Evolutionary conservation across 2,113 vertebrate genomes (phyloP).

Genomic region (Malurus elegans): DNA sequence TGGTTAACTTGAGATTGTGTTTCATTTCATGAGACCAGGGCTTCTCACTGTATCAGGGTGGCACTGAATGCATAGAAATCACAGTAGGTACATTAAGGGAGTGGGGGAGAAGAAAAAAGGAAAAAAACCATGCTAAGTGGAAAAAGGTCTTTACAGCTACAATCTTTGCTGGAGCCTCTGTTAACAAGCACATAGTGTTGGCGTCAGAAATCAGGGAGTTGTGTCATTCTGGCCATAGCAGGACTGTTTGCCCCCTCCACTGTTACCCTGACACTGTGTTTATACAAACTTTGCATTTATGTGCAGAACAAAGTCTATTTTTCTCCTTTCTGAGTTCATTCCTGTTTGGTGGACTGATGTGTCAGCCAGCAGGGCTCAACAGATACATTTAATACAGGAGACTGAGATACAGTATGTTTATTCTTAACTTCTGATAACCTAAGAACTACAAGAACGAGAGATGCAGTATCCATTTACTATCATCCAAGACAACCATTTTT

Average conservation of each 20-base stretch:
- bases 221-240: constrained; percentile 47
- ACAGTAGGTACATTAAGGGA: constrained; percentile 14
- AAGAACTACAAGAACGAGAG: constrained; percentile 73
- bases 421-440: constrained; percentile 74
- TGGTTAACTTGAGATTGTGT: constrained; percentile 30
- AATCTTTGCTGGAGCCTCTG: constrained; percentile 50
- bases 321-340: constrained; percentile 30
- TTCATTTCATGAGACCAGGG: constrained; percentile 38
- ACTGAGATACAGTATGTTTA: constrained; percentile 73
- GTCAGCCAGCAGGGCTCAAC: constrained; percentile 67
- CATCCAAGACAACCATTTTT: constrained; percentile 59
- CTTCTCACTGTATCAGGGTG: constrained; percentile 4
- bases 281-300: constrained; percentile 52
- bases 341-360: constrained; percentile 43
- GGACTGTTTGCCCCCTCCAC: constrained; percentile 3
- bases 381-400: constrained; percentile 73
- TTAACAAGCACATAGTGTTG: constrained; percentile 15
- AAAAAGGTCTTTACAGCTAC: constrained; percentile 51
- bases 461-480: constrained; percentile 79
- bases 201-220: constrained; percentile 43
- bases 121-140: constrained; percentile 46
- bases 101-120: neutral
- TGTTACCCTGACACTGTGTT: constrained; percentile 41
- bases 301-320: constrained; percentile 62
- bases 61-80: constrained; percentile 17